Base-by-base conservation (phyloP, 1,140 invertebrate genomes). In the Pseudomyrmex flavicornis region DNA sequence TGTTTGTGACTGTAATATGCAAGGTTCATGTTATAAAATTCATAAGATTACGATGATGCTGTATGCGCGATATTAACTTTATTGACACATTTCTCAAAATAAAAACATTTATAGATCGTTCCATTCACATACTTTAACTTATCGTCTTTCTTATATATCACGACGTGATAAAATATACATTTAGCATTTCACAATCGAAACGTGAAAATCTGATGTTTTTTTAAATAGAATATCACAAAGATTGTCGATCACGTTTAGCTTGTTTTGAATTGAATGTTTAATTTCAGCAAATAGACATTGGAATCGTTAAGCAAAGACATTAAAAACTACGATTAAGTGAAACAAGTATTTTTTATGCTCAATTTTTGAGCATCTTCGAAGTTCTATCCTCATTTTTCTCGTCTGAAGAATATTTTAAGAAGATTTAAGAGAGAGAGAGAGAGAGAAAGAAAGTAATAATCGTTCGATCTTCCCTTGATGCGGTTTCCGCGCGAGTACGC, bases 121-220 rank as follows among this genome's bases (percentile, higher is more conserved):
- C 35, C 8, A 50, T 80, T 80, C 44, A 80, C 13, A 2, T 26
- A 35, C n/a, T 13, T 17, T n/a, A n/a, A 58, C 62, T 59, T 58
- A 70, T 58, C 17, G 17, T 26, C 5, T 8, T 58, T 20, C 46
- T 1, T 26, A 26, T 3, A 26, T 15, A 10, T 7, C 15, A 35
- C 35, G 26, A 35, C 69, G 17, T 35, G 44, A 69, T 59, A 48
- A 65, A 9, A 22, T 17, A 48, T 69, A 70, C 58, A 69, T 70
- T 20, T 1, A 66, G n/a, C 73, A 20, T 75, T 77, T 68, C 1
- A 77, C 26, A 26, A 26, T 26, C 3, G 26, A 26, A 3, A 26
- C 26, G 26, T 26, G 26, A 26, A 26, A 26, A 26, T 26, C 35
- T 35, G 35, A 35, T 35, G 35, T 35, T 35, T 35, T 46, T 44